Evolutionary conservation across 2,888 invertebrate species (phyloP).

Genomic region (Digitonthophagus gazella): DNA sequence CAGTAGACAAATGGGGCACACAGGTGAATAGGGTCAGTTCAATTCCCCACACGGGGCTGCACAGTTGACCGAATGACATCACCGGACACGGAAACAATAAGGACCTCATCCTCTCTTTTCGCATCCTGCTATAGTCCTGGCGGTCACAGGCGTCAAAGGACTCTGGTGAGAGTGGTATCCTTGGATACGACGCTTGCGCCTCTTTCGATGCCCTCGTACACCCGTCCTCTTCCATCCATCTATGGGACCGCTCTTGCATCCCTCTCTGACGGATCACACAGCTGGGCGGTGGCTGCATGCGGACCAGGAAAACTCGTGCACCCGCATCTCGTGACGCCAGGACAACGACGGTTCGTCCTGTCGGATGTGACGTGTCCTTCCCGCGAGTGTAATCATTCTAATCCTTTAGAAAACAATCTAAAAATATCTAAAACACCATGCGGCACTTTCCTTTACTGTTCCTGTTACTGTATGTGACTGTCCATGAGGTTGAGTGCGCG

Average conservation of each 20-base stretch:
- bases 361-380: conserved; percentile 25
- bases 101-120: conserved; percentile 5
- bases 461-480: conserved; percentile 27
- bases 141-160: conserved; percentile 30
- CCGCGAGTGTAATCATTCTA: conserved; percentile 13
- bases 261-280: conserved; percentile 42
- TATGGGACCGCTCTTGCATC: conserved; percentile 37
- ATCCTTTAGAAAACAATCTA: background rate
- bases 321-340: conserved; percentile 36
- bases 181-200: conserved; percentile 50
- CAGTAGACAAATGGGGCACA: background rate
- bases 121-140: conserved; percentile 3
- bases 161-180: conserved; percentile 40
- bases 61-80: conserved; percentile 8
- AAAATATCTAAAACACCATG: background rate
- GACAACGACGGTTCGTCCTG: conserved; percentile 19
- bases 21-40: background rate
- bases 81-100: conserved; percentile 19
- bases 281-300: conserved; percentile 56
- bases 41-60: background rate
- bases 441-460: conserved; percentile 34
- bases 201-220: conserved; percentile 25
- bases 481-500: background rate
- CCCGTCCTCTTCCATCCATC: conserved; percentile 18
- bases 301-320: conserved; percentile 37